Evolutionary conservation across 2,797 vertebrate species (phyloP).

Genomic region (Thaleichthys pacificus): DNA sequence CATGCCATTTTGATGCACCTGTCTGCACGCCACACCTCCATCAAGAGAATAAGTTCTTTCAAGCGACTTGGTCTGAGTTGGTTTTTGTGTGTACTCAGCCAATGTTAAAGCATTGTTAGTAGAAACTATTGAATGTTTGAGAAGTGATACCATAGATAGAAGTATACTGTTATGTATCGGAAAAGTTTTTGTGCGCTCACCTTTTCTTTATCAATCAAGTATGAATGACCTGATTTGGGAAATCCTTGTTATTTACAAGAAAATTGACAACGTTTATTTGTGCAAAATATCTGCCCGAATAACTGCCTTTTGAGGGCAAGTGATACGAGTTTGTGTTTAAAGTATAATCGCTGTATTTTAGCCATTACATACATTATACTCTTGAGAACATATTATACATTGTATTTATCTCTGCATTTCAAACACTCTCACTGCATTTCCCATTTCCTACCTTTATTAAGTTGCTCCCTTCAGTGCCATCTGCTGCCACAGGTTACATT

Average conservation of each 20-base stretch:
- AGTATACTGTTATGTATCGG: conserved; percentile 34
- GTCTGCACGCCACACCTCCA: conserved; percentile 65
- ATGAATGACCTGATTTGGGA: conserved; percentile 23
- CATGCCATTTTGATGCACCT: conserved; percentile 37
- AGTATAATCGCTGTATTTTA: conserved; percentile 27
- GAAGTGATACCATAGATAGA: conserved; percentile 29
- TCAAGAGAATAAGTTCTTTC: conserved; percentile 43
- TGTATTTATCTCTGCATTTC: conserved; percentile 12
- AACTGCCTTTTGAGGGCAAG: conserved; percentile 21
- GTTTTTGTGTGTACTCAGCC: conserved; percentile 26
- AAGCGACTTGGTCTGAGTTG: conserved; percentile 31
- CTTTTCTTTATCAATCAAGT: conserved; percentile 40
- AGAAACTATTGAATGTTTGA: conserved; percentile 65
- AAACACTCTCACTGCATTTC: conserved; percentile 26
- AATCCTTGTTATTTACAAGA: conserved; percentile 23
- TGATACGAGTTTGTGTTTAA: conserved; percentile 36
- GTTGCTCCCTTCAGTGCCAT: conserved; percentile 4
- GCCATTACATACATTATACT: conserved; percentile 32
- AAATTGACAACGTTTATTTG: conserved; percentile 20
- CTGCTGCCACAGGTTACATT: conserved; percentile 12
- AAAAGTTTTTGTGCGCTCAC: conserved; percentile 32
- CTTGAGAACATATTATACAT: conserved; percentile 13
- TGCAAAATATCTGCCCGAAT: conserved; percentile 28
- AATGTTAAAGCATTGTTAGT: conserved; percentile 38
- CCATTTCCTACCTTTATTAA: conserved; percentile 1